phyloP scores from a whole-genome alignment of 2,113 vertebrate species.

The Alligator mississippiensis region DNA sequence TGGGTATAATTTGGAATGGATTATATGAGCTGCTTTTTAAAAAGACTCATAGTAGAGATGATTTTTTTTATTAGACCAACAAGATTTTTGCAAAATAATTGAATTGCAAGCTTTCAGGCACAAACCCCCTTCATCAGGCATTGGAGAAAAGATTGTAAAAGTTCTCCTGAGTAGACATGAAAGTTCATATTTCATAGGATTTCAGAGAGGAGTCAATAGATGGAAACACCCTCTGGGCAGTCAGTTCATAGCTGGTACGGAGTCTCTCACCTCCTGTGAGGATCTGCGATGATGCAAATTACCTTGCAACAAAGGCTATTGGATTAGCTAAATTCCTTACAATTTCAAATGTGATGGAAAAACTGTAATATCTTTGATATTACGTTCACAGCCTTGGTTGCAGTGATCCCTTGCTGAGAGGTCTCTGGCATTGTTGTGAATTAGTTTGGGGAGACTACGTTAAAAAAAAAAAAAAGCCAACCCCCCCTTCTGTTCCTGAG shows the following conservation, averaged over 20 bases:
- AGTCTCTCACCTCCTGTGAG: no score
- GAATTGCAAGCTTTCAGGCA: no score
- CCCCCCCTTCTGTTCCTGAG: neutral
- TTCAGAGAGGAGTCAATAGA: no score
- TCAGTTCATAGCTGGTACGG: no score
- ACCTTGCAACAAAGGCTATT: neutral
- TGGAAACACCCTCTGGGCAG: no score
- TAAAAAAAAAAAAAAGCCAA: neutral
- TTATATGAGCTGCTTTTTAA: neutral
- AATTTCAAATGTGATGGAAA: neutral
- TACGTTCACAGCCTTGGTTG: neutral
- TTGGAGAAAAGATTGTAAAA: no score
- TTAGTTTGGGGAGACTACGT: neutral
- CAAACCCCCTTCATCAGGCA: no score
- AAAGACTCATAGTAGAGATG: no score
- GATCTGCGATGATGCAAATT: no score
- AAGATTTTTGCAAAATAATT: no score
- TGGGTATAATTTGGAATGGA: neutral
- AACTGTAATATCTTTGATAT: neutral
- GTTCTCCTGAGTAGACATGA: no score
- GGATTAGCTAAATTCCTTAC: neutral
- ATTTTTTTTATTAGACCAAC: no score
- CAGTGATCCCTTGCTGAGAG: neutral
- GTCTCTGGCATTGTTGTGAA: neutral
- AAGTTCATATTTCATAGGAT: neutral